Conservation (phyloP, 2,888 invertebrate genomes). For the Eristalis pertinax region DNA sequence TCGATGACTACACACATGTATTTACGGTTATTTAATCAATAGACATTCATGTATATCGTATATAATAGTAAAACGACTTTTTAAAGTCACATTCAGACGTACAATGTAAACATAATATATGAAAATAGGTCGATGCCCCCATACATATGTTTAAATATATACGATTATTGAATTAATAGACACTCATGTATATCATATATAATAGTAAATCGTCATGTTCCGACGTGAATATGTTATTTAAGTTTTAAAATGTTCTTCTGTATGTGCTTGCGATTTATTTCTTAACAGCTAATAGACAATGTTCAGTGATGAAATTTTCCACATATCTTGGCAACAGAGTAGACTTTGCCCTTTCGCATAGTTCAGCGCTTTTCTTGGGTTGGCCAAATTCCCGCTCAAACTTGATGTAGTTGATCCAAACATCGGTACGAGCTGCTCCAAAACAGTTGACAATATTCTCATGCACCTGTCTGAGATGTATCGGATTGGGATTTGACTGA, state of each 20-base stretch:
- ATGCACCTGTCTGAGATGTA: conserved; percentile 84
- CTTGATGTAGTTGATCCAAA: conserved; percentile 89
- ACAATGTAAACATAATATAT: too few relatives aligned
- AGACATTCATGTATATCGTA: background rate
- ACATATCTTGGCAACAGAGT: conserved; percentile 81
- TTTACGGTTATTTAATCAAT: background rate
- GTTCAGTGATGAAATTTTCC: conserved; percentile 75
- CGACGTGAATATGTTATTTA: background rate
- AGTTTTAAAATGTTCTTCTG: background rate
- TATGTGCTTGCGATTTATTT: background rate
- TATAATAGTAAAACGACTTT: background rate
- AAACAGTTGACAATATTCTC: conserved; percentile 86
- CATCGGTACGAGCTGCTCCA: conserved; percentile 84
- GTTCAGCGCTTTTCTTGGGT: conserved; percentile 82
- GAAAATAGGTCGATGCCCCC: background rate
- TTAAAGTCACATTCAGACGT: background rate
- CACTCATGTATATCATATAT: background rate
- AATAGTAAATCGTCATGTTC: background rate
- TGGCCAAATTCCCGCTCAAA: conserved; percentile 87
- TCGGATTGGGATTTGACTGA: conserved; percentile 80
- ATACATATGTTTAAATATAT: background rate
- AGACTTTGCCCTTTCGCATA: conserved; percentile 86
- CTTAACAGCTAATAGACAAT: conserved; percentile 72
- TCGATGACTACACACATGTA: too few relatives aligned
- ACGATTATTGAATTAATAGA: background rate